Evolutionary conservation across 2,113 vertebrate genomes (phyloP), one percentile per base, ranked within the genome.

Genomic region (Ascaphus truei): DNA sequence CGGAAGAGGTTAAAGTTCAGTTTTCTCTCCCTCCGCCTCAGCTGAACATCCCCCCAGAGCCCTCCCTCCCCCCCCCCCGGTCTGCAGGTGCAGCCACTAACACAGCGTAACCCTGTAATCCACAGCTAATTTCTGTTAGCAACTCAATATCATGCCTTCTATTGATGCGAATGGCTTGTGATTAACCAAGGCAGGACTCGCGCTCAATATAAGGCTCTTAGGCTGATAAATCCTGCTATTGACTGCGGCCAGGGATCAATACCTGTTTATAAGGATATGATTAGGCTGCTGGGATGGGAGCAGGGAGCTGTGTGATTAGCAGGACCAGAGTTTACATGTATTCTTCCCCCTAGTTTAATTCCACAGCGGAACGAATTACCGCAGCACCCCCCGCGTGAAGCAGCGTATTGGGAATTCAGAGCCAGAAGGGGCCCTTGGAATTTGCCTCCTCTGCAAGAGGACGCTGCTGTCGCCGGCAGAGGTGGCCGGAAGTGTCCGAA

Each of bases 261-360:
- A 31, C 20, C 51, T 66, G 50, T 56, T 66, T 66, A 66, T 66
- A 66, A 56, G 50, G 63, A 66, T 66, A 66, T 66, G 63, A 66
- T 66, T 66, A 66, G 63, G 50, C 30, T 56, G 63, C 63, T 47
- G 27, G 52, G 31, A 9, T n/a, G n/a, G 30, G 27, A 34, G 23
- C 30, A 25, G 20, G 58, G 8, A 31, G 25, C n/a, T 1, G 25
- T 15, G 50, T 48, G 68, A 55, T 56, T 47, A 53, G 33, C 41
- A 10, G 52, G 43, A 34, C 59, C n/a, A 3, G 7, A 43, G 50
- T 30, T 22, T 13, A 10, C 33, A 3, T 1, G 3, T 11, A 47
- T 26, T 60, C 18, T 5, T 20, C 26, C 26, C 18, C 23, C 39
- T 15, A 23, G 1, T 7, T 27, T 31, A 15, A 62, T 47, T 47